phyloP scores from a whole-genome alignment of 2,888 invertebrate species.

The Drosophila subsilvestris region DNA sequence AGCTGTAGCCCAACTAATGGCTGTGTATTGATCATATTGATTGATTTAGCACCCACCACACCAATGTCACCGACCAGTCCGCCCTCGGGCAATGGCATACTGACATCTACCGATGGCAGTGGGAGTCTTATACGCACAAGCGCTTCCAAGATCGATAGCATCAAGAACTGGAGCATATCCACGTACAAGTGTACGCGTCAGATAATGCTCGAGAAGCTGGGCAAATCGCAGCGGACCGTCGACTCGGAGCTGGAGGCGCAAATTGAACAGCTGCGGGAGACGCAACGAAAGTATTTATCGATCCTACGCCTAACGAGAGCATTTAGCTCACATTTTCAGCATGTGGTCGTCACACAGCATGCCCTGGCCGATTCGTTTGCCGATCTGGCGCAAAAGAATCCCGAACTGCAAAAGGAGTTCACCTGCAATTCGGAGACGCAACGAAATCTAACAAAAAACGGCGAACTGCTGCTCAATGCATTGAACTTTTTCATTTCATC shows the following conservation, averaged over 20 bases:
- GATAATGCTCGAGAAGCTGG: conserved; percentile 97
- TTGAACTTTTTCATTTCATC: conserved; percentile 98
- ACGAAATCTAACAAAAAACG: conserved; percentile 95
- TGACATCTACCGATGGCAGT: conserved; percentile 70
- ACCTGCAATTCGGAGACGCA: conserved; percentile 98
- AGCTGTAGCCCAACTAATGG: background rate
- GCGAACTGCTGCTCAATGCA: conserved; percentile 95
- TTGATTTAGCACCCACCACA: conserved; percentile 84
- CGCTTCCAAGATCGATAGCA: conserved; percentile 93
- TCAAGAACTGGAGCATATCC: conserved; percentile 98
- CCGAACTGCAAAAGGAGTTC: conserved; percentile 97
- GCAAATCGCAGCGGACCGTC: conserved; percentile 95
- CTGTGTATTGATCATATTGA: conserved; percentile 1
- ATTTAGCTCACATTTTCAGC: conserved; percentile 94
- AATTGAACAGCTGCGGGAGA: conserved; percentile 96
- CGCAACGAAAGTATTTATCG: conserved; percentile 95
- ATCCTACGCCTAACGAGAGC: conserved; percentile 94
- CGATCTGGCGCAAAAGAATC: conserved; percentile 97
- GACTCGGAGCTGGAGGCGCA: conserved; percentile 97
- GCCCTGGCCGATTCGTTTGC: conserved; percentile 96
- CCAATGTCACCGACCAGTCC: conserved; percentile 85
- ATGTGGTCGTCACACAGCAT: conserved; percentile 94
- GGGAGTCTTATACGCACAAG: conserved; percentile 80
- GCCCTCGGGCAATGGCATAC: conserved; percentile 54
- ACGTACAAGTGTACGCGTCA: conserved; percentile 99